A percentile compares a stretch with the other conserved stretches of the same genome.
Evolutionary conservation across 2,113 vertebrate genomes (phyloP).

Genomic region (Pachycephala philippinensis): DNA sequence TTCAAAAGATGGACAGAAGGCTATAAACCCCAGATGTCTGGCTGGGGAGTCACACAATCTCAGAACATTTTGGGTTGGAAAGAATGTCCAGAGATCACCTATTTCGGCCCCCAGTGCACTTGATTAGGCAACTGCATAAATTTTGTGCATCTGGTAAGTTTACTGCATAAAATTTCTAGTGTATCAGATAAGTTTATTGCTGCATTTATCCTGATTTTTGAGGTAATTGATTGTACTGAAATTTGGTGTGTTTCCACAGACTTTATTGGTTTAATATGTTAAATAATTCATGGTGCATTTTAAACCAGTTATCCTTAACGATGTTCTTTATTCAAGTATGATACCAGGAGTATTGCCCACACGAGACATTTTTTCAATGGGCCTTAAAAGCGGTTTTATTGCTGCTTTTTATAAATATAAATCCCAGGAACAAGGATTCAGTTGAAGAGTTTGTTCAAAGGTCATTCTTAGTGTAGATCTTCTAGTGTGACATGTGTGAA

Average conservation of each 20-base stretch:
- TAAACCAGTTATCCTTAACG: background rate
- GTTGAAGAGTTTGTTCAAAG: background rate
- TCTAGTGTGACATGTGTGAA: background rate
- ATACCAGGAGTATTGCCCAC: background rate
- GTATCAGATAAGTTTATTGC: background rate
- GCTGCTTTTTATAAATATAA: background rate
- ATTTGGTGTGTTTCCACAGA: background rate
- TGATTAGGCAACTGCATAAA: background rate
- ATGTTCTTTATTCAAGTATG: background rate
- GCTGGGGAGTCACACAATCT: background rate
- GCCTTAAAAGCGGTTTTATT: background rate
- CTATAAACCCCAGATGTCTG: background rate
- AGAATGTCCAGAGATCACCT: background rate
- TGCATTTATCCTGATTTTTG: background rate
- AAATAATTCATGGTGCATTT: background rate
- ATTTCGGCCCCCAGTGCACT: background rate
- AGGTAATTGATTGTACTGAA: background rate
- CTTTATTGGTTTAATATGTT: background rate
- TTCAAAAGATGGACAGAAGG: background rate
- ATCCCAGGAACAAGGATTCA: background rate
- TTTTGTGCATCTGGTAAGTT: background rate
- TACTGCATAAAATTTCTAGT: background rate
- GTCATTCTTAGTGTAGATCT: background rate
- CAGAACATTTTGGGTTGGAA: background rate
- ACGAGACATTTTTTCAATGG: background rate